Evolutionary conservation across 2,888 invertebrate species (phyloP), one percentile per base, ranked within the genome.

Genomic region (Habroteleia sp.): DNA sequence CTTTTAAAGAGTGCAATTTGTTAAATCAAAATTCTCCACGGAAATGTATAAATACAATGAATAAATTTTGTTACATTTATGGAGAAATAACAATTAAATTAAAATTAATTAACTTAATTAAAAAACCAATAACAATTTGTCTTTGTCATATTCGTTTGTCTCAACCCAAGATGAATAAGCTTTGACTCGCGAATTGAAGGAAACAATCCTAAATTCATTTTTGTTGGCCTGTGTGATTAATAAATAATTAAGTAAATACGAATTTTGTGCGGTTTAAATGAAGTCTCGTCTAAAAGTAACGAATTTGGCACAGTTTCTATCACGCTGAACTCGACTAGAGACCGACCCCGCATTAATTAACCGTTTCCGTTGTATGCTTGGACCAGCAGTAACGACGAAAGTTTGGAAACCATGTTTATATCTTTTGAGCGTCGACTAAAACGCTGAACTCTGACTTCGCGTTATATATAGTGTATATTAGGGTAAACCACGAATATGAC

Each of bases 291-390:
- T 2, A 37, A 60, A 60, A 31, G 23, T 31, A 37, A 35, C 37
- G 11, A 35, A 60, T 44, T 17, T 46, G 41, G 13, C 41, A 56
- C 17, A 29, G 35, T 41, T 54, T 33, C 33, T 37, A 31, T 50
- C 39, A 23, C 17, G 39, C 10, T 20, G 35, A 54, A 44, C 54
- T 54, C 20, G 52, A 44, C 13, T 16, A 13, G 16, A 35, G 25
- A 46, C 54, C 46, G 60, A 66, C 46, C 74, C 77, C 62, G 79
- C 80, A 77, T 79, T 83, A 83, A 82, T 81, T 82, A 81, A 81
- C 78, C 80, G 68, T 63, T 78, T 77, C 77, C 72, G 79, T 39
- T 52, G 27, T 33, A 29, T 52, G 27, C 48, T 17, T 27, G 44
- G 62, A 66, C 73, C 66, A 54, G 66, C 60, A 60, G 63, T 66